phyloP scores from a whole-genome alignment of 2,113 vertebrate species.

The pig (Sus scrofa) region DNA sequence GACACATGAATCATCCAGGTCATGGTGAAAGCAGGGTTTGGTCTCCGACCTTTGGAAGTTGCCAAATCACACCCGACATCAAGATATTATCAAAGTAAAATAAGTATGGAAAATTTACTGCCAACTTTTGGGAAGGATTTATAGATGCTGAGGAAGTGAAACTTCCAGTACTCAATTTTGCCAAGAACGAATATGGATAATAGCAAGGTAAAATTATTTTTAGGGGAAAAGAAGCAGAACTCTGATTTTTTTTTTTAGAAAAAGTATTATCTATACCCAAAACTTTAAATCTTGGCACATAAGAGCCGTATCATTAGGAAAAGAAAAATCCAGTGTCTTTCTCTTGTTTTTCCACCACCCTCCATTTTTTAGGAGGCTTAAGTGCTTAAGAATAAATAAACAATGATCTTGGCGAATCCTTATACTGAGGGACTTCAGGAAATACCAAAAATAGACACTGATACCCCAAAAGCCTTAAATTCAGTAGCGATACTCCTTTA shows the following conservation, averaged over 20 bases:
- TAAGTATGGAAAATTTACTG: background rate
- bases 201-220: background rate
- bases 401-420: background rate
- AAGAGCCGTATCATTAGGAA: background rate
- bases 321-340: background rate
- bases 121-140: background rate
- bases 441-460: background rate
- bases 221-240: background rate
- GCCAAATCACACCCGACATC: background rate
- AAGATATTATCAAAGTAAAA: background rate
- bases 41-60: background rate
- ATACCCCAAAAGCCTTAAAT: background rate
- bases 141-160: background rate
- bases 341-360: background rate
- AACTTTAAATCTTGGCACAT: background rate
- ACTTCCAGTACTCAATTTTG: background rate
- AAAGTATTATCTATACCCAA: background rate
- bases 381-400: background rate
- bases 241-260: background rate
- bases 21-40: background rate
- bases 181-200: background rate
- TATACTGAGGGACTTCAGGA: background rate
- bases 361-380: background rate
- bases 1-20: background rate
- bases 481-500: background rate